A percentile compares a stretch with the other conserved stretches of the same genome.
These are phyloP conservation scores for Meandrusa payeni DNA, from an alignment of 2,888 invertebrate genomes.

Conservation along the genomic window DNA sequence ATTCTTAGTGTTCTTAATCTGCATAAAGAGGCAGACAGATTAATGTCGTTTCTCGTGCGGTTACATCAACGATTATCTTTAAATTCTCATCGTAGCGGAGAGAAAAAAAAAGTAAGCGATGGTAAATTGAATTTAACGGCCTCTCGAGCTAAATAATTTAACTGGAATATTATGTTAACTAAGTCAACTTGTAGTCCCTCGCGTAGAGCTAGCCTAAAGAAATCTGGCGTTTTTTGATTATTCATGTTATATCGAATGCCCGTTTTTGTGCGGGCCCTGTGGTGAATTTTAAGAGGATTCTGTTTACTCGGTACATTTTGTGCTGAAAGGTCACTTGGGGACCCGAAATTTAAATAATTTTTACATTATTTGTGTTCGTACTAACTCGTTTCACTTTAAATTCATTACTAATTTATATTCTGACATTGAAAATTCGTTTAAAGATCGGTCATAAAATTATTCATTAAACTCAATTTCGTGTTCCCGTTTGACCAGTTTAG, in stretches of 20 bases:
- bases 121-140: conserved; percentile 5
- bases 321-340: background rate
- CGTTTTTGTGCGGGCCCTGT: background rate
- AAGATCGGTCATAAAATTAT: too few species aligned
- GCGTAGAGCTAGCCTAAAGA: background rate
- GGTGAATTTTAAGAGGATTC: background rate
- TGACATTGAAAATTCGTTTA: too few species aligned
- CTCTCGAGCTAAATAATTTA: background rate
- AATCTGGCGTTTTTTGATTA: background rate
- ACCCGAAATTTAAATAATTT: conserved; percentile 1
- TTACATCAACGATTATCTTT: conserved; percentile 7
- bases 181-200: too few species aligned
- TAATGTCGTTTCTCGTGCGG: background rate
- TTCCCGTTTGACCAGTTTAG: too few species aligned
- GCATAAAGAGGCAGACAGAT: background rate
- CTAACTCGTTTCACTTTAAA: too few species aligned
- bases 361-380: too few species aligned
- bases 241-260: background rate
- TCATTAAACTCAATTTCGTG: too few species aligned
- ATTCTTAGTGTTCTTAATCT: too few species aligned
- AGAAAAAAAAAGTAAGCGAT: conserved; percentile 2
- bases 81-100: conserved; percentile 2
- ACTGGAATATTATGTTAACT: conserved; percentile 1
- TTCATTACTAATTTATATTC: too few species aligned
- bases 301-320: background rate